A percentile compares a stretch with the other conserved stretches of the same genome.
Conservation (phyloP, 1,140 invertebrate genomes). For the Sarcophaga peregrina region DNA sequence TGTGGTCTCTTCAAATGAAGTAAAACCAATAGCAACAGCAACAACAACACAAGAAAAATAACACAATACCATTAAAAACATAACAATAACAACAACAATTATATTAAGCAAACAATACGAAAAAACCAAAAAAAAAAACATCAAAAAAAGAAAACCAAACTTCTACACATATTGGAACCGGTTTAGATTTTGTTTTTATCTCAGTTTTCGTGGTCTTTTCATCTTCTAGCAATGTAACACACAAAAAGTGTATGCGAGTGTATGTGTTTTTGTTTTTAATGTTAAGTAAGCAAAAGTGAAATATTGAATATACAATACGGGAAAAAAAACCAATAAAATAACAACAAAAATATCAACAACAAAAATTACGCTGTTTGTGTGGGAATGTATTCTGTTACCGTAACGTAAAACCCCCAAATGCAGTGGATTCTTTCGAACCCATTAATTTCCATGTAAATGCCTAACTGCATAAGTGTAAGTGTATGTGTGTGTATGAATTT, state of each 20-base stretch:
- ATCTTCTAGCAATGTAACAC: background rate
- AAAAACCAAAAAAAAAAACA: background rate
- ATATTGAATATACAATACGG: no score
- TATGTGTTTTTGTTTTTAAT: slow-evolving; percentile 15
- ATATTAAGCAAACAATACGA: slow-evolving; percentile 3
- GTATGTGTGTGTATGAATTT: background rate
- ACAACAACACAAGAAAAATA: background rate
- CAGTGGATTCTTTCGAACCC: slow-evolving; percentile 23
- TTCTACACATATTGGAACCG: slow-evolving; percentile 31
- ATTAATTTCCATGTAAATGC: background rate
- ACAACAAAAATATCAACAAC: background rate
- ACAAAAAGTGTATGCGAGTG: background rate
- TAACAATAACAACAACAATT: background rate
- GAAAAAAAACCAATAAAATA: no score
- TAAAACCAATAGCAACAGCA: slow-evolving; percentile 7
- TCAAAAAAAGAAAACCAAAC: slow-evolving; percentile 19
- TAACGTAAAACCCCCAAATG: background rate
- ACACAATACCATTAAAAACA: background rate
- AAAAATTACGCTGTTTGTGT: slow-evolving; percentile 15
- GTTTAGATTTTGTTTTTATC: slow-evolving; percentile 32
- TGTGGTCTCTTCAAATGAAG: slow-evolving; percentile 12
- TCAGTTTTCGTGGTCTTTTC: background rate
- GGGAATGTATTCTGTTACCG: slow-evolving; percentile 31
- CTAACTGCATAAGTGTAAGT: no score
- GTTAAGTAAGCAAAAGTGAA: slow-evolving; percentile 27